Percentiles rank a stretch among this genome's conserved stretches.
These are phyloP conservation scores for Morpho achilles DNA, from an alignment of 2,888 invertebrate species.

Conservation along the genomic window DNA sequence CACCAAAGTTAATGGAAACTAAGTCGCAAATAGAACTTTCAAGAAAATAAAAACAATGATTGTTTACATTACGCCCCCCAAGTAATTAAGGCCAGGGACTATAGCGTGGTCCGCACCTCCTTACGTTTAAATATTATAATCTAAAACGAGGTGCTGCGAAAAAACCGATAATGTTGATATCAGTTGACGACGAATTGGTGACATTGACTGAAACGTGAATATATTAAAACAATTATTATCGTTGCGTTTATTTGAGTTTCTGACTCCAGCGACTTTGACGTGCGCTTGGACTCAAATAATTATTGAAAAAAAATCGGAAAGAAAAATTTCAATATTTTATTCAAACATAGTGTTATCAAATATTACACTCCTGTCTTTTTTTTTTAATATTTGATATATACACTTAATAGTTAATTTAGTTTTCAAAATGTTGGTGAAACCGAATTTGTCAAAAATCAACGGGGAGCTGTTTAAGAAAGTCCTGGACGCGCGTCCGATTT, in stretches of 20 bases:
- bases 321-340: background rate
- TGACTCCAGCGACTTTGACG: background rate
- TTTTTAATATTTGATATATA: no score
- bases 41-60: background rate
- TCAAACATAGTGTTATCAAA: background rate
- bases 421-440: conserved; percentile 16
- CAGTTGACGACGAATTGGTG: conserved; percentile 1
- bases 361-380: background rate
- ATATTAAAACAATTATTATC: background rate
- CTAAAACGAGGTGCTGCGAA: background rate
- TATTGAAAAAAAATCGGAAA: background rate
- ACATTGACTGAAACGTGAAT: conserved; percentile 2
- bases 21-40: background rate
- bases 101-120: no score
- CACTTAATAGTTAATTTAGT: background rate
- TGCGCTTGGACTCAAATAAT: background rate
- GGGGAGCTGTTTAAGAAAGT: conserved; percentile 26
- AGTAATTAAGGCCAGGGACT: background rate
- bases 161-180: background rate
- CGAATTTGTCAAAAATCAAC: conserved; percentile 18
- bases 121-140: background rate
- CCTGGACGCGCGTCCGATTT: conserved; percentile 37
- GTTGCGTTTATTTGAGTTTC: background rate
- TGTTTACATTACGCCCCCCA: background rate
- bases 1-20: background rate